These are phyloP conservation scores for Chaenocephalus aceratus DNA, from an alignment of 2,113 vertebrate species.

Conservation along the genomic window DNA sequence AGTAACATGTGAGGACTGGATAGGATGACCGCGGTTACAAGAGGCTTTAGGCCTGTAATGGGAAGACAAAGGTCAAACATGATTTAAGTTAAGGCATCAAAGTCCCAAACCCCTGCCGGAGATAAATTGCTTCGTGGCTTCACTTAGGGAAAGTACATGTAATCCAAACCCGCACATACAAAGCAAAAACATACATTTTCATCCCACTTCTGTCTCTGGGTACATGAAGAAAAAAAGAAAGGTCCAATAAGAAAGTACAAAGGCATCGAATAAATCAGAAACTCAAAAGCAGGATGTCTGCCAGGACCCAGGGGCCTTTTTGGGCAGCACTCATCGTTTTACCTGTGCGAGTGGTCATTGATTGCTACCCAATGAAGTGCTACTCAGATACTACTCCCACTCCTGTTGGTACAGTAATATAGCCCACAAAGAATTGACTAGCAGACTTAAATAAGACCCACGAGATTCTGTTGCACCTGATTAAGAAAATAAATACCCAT, in stretches of 20 bases:
- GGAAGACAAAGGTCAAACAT: constrained; percentile 26
- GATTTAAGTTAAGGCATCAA: constrained; percentile 16
- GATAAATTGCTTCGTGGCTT: constrained; percentile 7
- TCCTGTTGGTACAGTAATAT: constrained; percentile 38
- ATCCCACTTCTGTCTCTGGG: neutral
- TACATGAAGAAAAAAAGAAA: no score
- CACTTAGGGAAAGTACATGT: constrained; percentile 1
- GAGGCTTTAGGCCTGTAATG: constrained; percentile 35
- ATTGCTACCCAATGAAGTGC: constrained; percentile 44
- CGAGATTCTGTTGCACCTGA: constrained; percentile 28
- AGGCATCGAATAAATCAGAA: constrained; percentile 38
- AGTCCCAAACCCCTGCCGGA: neutral
- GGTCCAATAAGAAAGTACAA: constrained; percentile 41
- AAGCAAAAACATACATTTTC: constrained; percentile 11
- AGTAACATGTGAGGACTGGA: constrained; percentile 11
- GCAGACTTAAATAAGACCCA: constrained; percentile 40
- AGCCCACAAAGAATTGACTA: constrained; percentile 41
- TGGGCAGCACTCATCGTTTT: constrained; percentile 47
- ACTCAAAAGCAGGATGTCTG: constrained; percentile 16
- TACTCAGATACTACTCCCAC: constrained; percentile 37
- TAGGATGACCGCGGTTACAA: constrained; percentile 28
- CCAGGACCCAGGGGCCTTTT: constrained; percentile 42
- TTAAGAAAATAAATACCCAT: constrained; percentile 48
- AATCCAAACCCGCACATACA: neutral
- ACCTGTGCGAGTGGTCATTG: constrained; percentile 44